These are phyloP conservation scores for Spodoptera littoralis DNA, from an alignment of 2,888 invertebrate species.

Conservation along the genomic window DNA sequence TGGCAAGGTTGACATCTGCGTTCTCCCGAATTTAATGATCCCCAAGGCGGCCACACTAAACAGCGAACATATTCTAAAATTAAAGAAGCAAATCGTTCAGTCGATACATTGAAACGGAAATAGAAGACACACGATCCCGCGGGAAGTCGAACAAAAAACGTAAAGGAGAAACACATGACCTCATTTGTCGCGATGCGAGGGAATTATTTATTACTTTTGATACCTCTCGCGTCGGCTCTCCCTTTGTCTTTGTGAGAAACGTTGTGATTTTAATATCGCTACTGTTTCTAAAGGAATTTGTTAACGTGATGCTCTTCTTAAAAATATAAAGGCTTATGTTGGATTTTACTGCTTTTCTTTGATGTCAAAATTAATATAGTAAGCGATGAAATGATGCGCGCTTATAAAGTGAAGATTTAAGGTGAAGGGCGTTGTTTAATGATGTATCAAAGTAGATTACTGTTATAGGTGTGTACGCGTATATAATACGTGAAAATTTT, in stretches of 20 bases:
- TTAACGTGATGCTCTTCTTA: conserved; percentile 47
- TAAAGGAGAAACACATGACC: conserved; percentile 88
- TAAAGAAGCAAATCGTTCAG: conserved; percentile 86
- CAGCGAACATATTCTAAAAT: conserved; percentile 87
- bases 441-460: conserved; percentile 2
- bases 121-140: conserved; percentile 88
- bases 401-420: conserved; percentile 33
- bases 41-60: conserved; percentile 85
- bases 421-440: conserved; percentile 22
- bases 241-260: conserved; percentile 76
- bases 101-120: conserved; percentile 86
- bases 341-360: conserved; percentile 43
- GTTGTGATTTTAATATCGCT: conserved; percentile 78
- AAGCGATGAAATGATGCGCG: conserved; percentile 17
- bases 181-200: conserved; percentile 85
- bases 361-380: conserved; percentile 42
- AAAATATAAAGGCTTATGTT: conserved; percentile 49
- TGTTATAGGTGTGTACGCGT: neutral
- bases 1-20: conserved; percentile 78
- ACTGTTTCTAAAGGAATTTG: conserved; percentile 67
- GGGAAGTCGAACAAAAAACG: conserved; percentile 85
- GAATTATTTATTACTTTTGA: conserved; percentile 88
- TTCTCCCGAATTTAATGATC: conserved; percentile 80
- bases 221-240: conserved; percentile 79
- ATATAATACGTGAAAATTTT: neutral